These are phyloP conservation scores for Acipenser transmontanus DNA, from an alignment of 2,797 vertebrate genomes.

Conservation along the genomic window DNA sequence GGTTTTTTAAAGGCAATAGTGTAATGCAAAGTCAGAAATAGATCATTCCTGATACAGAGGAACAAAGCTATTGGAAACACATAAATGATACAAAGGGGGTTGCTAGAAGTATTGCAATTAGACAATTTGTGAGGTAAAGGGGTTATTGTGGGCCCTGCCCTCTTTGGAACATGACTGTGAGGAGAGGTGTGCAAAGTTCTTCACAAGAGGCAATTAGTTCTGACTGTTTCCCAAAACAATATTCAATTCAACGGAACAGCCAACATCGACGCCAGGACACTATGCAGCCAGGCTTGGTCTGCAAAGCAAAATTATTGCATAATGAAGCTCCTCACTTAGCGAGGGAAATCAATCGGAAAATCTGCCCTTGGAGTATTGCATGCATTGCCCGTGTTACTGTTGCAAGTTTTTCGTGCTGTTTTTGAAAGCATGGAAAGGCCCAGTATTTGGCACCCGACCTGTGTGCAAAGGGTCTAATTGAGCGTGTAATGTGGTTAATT, in stretches of 20 bases:
- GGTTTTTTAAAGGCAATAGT: too few species aligned
- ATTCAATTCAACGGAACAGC: not conserved
- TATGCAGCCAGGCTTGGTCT: constrained; percentile 13
- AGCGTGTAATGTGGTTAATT: constrained; percentile 65
- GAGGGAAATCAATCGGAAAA: constrained; percentile 1
- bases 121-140: too few species aligned
- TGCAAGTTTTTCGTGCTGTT: constrained; percentile 5
- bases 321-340: constrained; percentile 3
- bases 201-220: too few species aligned
- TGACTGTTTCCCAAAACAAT: not conserved
- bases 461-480: constrained; percentile 56
- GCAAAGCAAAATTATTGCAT: not conserved
- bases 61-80: too few species aligned
- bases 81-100: too few species aligned
- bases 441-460: constrained; percentile 23
- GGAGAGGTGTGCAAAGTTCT: too few species aligned
- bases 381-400: constrained; percentile 12
- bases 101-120: too few species aligned
- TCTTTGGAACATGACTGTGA: not conserved
- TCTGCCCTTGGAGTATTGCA: constrained; percentile 3
- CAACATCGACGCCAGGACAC: not conserved
- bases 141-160: not conserved
- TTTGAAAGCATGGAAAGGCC: constrained; percentile 1
- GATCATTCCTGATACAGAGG: too few species aligned
- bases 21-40: too few species aligned